A percentile compares a stretch with the other conserved stretches of the same genome.
These are phyloP conservation scores for Arge pagana DNA, from an alignment of 2,888 invertebrate species.

Conservation along the genomic window DNA sequence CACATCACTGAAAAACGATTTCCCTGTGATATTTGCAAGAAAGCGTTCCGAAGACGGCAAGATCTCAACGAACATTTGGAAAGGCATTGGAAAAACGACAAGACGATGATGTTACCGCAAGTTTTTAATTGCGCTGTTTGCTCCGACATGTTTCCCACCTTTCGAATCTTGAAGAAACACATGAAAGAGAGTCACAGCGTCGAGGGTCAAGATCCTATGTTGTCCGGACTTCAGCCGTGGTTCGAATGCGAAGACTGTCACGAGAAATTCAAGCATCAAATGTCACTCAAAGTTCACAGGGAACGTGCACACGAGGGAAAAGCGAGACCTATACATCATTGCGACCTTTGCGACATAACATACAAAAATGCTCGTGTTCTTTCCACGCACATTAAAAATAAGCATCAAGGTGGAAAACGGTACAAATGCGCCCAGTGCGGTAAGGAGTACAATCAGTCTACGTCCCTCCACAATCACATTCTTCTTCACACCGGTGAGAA, in stretches of 20 bases:
- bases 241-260: conserved; percentile 24
- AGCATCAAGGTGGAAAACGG: conserved; percentile 22
- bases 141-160: conserved; percentile 21
- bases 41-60: conserved; percentile 21
- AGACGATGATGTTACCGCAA: conserved; percentile 22
- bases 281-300: conserved; percentile 22
- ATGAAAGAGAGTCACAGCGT: conserved; percentile 22
- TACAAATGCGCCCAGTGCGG: conserved; percentile 24
- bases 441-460: conserved; percentile 23
- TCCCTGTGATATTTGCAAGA: conserved; percentile 22
- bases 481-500: conserved; percentile 22
- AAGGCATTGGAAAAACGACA: conserved; percentile 25
- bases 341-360: conserved; percentile 20
- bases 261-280: conserved; percentile 24
- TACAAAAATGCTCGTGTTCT: conserved; percentile 22
- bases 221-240: conserved; percentile 21
- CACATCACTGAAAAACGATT: conserved; percentile 23
- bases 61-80: conserved; percentile 23
- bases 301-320: conserved; percentile 20
- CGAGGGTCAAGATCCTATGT: conserved; percentile 18
- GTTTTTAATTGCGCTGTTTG: conserved; percentile 21
- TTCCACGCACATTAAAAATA: conserved; percentile 20
- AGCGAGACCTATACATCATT: conserved; percentile 21
- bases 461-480: conserved; percentile 22
- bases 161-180: conserved; percentile 19